Evolutionary conservation across 2,113 vertebrate genomes (phyloP), one percentile per base, ranked within the genome.

Genomic region (rat (Rattus norvegicus)): DNA sequence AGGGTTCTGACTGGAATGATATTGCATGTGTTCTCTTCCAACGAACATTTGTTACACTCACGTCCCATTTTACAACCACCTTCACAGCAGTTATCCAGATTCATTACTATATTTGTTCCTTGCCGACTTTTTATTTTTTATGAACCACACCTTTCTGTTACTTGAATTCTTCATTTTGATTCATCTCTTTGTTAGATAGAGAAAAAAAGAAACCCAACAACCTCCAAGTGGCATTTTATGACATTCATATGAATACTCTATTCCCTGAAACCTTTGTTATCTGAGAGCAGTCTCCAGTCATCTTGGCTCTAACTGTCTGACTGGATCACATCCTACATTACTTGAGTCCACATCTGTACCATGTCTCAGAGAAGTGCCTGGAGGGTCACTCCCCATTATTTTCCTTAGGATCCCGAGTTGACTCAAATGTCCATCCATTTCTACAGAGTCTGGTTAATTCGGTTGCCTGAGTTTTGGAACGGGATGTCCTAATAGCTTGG

Each of bases 61-160:
- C 69, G 87, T 80, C 92, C 77, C 65, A n/a, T 80, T 97, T 97
- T 93, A 92, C 86, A 94, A 69, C 43, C 52, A 77, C 61, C 54
- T 92, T 84, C 76, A 84, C 39, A 94, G 69, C 26, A 79, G 59
- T 91, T 97, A 91, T 90, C 94, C 86, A 91, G 33, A 94, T 91
- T 89, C n/a, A 76, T 63, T 75, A 47, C 4, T 36, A 88, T 93
- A 80, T 92, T 95, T 92, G 76, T 43, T 95, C 70, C 14, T 91
- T 91, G 47, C 49, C 73, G 83, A 36, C 85, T 47, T 94, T 84
- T 93, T 63, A 12, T 39, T 92, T 59, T 79, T 83, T 70, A 77
- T 96, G 84, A 91, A 93, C 70, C 80, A 59, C n/a, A 89, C 28
- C 65, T 69, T 92, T 76, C 24, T n/a, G 33, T 49, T 56, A 33